Percentiles rank a stretch among this genome's conserved stretches.
These are phyloP conservation scores for Sebastiscus tertius DNA, from an alignment of 2,797 vertebrate genomes.

Conservation along the genomic window DNA sequence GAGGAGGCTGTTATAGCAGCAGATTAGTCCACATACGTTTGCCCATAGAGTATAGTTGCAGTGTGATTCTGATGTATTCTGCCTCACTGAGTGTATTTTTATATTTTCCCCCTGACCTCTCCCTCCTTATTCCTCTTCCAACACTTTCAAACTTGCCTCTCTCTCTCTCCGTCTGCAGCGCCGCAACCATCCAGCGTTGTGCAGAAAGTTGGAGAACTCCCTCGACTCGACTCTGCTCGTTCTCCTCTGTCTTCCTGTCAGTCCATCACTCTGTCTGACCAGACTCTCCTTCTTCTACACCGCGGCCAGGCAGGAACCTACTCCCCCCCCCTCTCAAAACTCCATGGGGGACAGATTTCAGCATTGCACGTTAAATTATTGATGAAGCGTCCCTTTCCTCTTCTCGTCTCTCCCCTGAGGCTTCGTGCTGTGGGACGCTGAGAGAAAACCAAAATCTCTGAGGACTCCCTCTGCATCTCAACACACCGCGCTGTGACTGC, in stretches of 20 bases:
- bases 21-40: neutral
- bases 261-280: neutral
- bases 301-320: constrained; percentile 21
- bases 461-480: constrained; percentile 31
- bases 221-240: neutral
- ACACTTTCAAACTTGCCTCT: constrained; percentile 1
- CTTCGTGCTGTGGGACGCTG: constrained; percentile 33
- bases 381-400: constrained; percentile 39
- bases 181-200: neutral
- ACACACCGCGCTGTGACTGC: neutral
- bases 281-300: constrained; percentile 4
- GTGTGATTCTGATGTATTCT: neutral
- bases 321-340: neutral
- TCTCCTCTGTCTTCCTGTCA: neutral
- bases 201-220: constrained; percentile 23
- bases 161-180: neutral
- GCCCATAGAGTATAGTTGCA: no score
- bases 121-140: neutral
- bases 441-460: constrained; percentile 36
- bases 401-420: constrained; percentile 7
- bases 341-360: constrained; percentile 51
- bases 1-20: neutral
- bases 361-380: constrained; percentile 51
- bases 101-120: neutral
- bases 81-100: neutral